These are phyloP conservation scores for Plutomurus gul DNA, from an alignment of 1,140 invertebrate genomes.

Conservation along the genomic window DNA sequence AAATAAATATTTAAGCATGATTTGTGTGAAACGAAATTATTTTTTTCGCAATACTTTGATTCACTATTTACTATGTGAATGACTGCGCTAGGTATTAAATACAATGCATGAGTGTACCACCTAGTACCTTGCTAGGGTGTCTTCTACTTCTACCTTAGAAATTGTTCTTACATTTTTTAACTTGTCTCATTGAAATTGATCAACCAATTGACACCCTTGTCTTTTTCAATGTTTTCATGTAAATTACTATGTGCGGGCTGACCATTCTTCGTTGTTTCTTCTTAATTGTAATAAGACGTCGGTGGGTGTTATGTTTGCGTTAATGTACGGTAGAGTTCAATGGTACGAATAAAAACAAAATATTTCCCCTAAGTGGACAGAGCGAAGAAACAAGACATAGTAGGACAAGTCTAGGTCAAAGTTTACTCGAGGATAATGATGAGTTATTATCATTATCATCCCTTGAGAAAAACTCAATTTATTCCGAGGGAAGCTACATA, in stretches of 20 bases:
- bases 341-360: no score
- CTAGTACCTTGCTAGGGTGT: not conserved
- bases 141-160: not conserved
- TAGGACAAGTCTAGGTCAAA: not conserved
- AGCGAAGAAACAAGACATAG: no score
- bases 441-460: not conserved
- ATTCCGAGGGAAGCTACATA: not conserved
- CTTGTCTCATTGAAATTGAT: not conserved
- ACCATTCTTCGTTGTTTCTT: not conserved
- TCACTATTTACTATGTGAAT: not conserved
- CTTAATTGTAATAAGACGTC: not conserved
- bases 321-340: no score
- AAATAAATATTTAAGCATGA: not conserved
- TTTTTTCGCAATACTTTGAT: not conserved
- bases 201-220: not conserved
- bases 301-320: no score
- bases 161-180: no score
- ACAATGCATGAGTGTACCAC: not conserved
- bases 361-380: no score
- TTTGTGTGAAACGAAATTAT: not conserved
- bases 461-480: not conserved
- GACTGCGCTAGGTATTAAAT: not conserved
- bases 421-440: not conserved
- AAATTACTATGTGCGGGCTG: not conserved
- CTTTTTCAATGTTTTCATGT: conserved; percentile 1